Conservation (phyloP, 2,797 vertebrate species). For the Rallus crepitans region DNA sequence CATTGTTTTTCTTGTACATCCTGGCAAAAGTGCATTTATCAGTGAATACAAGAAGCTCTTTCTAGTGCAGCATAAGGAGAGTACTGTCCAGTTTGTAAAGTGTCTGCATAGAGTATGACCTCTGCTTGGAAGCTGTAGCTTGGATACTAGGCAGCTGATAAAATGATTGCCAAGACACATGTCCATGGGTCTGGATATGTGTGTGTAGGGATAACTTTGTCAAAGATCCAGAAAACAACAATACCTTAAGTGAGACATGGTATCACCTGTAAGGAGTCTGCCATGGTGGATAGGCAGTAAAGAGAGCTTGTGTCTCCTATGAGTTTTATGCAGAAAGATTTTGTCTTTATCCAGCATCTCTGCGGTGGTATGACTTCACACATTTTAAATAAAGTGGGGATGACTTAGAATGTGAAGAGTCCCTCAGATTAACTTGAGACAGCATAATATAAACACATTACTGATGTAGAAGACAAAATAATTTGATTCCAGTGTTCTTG, state of each 20-base stretch:
- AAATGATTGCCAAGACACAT: background rate
- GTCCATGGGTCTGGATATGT: background rate
- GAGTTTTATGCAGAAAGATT: background rate
- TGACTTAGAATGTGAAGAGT: background rate
- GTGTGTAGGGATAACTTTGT: background rate
- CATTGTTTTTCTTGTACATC: background rate
- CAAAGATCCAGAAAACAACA: background rate
- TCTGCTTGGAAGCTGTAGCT: background rate
- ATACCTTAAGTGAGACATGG: background rate
- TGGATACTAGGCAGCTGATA: background rate
- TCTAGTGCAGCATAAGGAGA: background rate
- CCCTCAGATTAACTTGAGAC: background rate
- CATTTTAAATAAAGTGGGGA: background rate
- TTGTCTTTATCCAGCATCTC: background rate
- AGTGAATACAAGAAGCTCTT: fast-evolving
- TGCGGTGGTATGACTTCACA: background rate
- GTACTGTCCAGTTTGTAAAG: background rate
- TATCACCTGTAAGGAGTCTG: background rate
- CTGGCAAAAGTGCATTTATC: background rate
- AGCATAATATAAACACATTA: background rate
- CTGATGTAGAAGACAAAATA: background rate
- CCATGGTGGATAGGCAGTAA: background rate
- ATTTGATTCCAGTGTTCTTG: background rate
- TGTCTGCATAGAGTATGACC: background rate
- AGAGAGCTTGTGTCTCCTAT: background rate